Evolutionary conservation across 2,113 vertebrate species (phyloP).

Genomic region (Alouatta palliata): DNA sequence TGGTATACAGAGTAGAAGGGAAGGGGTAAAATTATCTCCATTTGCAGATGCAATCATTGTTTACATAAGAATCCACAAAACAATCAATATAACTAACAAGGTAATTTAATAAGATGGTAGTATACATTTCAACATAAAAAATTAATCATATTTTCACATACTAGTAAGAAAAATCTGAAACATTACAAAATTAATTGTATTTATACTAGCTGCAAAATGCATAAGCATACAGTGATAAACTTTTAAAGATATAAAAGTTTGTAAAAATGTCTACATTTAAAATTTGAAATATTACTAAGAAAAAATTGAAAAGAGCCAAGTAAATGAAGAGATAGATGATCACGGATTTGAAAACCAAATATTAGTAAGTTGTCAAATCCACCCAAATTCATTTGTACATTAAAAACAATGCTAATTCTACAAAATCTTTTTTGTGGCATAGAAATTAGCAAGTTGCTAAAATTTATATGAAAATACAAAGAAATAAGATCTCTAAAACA

Average conservation of each 20-base stretch:
- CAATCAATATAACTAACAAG: not conserved
- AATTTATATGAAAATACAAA: not conserved
- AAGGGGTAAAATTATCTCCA: not conserved
- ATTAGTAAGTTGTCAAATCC: not conserved
- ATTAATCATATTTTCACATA: not conserved
- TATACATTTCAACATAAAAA: not conserved
- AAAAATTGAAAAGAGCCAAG: not conserved
- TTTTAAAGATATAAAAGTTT: not conserved
- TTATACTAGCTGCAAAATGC: not conserved
- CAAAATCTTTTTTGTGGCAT: not conserved
- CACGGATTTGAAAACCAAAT: not conserved
- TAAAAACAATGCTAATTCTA: not conserved
- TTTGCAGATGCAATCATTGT: not conserved
- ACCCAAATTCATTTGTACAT: not conserved
- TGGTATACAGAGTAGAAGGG: not conserved
- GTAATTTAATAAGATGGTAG: not conserved
- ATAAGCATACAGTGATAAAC: not conserved
- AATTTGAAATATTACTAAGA: not conserved
- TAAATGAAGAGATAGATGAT: not conserved
- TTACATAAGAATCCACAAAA: not conserved
- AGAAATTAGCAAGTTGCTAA: not conserved
- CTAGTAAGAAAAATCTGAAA: not conserved
- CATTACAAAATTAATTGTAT: not conserved
- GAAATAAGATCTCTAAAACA: not conserved
- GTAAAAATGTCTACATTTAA: not conserved